Evolutionary conservation across 2,888 invertebrate species (phyloP).

Genomic region (Eupithecia vulgata): DNA sequence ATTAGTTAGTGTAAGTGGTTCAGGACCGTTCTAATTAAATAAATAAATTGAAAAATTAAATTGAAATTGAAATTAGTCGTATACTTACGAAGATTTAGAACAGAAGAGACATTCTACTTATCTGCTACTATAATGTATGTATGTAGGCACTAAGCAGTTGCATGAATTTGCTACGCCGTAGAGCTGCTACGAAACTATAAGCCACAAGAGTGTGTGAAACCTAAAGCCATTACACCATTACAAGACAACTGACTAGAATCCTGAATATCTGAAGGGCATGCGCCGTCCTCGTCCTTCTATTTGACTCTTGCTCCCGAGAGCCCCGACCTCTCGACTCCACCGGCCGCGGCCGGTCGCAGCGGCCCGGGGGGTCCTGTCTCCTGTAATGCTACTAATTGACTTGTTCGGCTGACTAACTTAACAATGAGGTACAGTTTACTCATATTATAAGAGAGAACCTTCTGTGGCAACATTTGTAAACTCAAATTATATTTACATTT

Average conservation of each 20-base stretch:
- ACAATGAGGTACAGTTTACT: background rate
- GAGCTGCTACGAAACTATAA: slow-evolving; percentile 13
- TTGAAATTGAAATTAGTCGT: too few relatives aligned
- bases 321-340: background rate
- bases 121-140: too few relatives aligned
- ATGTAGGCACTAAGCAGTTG: background rate
- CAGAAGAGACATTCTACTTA: too few relatives aligned
- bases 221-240: too few relatives aligned
- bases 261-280: background rate
- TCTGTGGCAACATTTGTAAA: background rate
- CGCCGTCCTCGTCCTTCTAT: background rate
- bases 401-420: background rate
- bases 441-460: background rate
- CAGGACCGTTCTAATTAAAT: too few relatives aligned
- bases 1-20: too few relatives aligned
- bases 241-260: too few relatives aligned
- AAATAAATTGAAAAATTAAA: too few relatives aligned
- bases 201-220: background rate
- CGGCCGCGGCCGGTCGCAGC: background rate
- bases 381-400: background rate
- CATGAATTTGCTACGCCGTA: slow-evolving; percentile 17
- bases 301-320: background rate
- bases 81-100: too few relatives aligned
- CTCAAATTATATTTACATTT: too few relatives aligned
- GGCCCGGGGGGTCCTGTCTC: background rate